These are phyloP conservation scores for Sthenelais limicola DNA, from an alignment of 2,888 invertebrate genomes.

Conservation along the genomic window DNA sequence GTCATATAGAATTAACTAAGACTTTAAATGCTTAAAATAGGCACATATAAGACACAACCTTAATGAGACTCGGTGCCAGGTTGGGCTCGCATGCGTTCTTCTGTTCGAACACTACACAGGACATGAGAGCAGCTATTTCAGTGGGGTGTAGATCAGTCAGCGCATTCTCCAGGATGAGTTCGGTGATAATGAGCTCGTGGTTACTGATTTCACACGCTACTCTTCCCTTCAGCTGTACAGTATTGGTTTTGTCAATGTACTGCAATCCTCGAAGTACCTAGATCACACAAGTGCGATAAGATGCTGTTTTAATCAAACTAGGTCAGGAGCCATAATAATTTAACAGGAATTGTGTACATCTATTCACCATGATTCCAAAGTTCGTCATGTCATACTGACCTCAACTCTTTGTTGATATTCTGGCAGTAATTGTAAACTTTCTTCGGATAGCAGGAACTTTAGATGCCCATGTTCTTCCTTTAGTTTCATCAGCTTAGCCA, in stretches of 20 bases:
- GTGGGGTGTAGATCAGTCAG: constrained; percentile 88
- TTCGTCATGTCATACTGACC: too few relatives aligned
- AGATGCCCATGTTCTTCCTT: constrained; percentile 79
- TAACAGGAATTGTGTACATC: too few relatives aligned
- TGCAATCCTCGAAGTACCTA: constrained; percentile 80
- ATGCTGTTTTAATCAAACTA: too few relatives aligned
- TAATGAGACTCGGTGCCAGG: constrained; percentile 77
- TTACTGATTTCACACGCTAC: constrained; percentile 90
- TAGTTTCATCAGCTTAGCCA: constrained; percentile 75
- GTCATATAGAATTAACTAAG: too few relatives aligned
- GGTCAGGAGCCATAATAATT: too few relatives aligned
- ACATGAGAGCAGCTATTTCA: constrained; percentile 94
- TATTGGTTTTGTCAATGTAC: constrained; percentile 82
- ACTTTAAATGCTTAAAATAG: too few relatives aligned
- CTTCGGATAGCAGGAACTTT: constrained; percentile 85
- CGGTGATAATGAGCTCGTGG: constrained; percentile 89
- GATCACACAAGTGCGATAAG: too few relatives aligned
- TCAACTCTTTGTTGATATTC: constrained; percentile 83
- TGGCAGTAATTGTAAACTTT: constrained; percentile 88
- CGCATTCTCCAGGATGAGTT: constrained; percentile 91
- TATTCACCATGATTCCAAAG: too few relatives aligned
- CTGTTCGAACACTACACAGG: constrained; percentile 91
- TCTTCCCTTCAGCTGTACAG: constrained; percentile 79
- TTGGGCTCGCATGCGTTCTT: constrained; percentile 76
- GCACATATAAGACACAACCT: constrained; percentile 74